Conservation (phyloP, 2,113 vertebrate species). For the Perca fluviatilis region DNA sequence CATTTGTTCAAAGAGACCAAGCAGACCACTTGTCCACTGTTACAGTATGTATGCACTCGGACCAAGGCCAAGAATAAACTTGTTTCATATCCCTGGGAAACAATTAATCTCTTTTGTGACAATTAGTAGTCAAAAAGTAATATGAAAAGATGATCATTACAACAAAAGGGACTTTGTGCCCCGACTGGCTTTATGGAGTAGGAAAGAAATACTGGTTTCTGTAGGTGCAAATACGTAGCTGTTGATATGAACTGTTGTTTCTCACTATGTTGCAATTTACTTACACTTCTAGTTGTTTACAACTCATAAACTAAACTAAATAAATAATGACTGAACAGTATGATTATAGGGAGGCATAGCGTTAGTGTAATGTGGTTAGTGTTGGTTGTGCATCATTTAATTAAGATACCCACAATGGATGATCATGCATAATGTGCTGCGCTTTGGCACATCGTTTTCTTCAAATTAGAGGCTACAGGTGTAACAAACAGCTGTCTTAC, state of each 20-base stretch:
- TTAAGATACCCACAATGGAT: conserved; percentile 37
- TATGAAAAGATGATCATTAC: not conserved
- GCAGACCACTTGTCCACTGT: conserved; percentile 6
- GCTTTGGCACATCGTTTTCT: conserved; percentile 9
- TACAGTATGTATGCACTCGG: conserved; percentile 12
- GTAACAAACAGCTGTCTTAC: conserved; percentile 40
- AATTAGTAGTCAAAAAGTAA: not conserved
- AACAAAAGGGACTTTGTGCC: not conserved
- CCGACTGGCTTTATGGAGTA: not conserved
- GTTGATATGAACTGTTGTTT: not conserved
- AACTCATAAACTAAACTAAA: not conserved
- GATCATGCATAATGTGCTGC: conserved; percentile 25
- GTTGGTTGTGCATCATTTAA: conserved; percentile 50
- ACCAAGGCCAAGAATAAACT: conserved; percentile 30
- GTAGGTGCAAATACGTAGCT: conserved; percentile 1
- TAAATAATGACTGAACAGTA: not conserved
- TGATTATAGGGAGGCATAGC: not conserved
- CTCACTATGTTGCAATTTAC: not conserved
- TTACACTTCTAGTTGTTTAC: not conserved
- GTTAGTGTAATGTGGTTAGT: conserved; percentile 1
- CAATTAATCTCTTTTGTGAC: not conserved
- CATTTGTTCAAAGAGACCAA: conserved; percentile 27
- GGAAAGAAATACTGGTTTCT: not conserved
- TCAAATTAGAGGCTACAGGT: conserved; percentile 54
- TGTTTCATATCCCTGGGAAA: conserved; percentile 32